phyloP scores from a whole-genome alignment of 2,888 invertebrate species.

The Cantharis rufa region DNA sequence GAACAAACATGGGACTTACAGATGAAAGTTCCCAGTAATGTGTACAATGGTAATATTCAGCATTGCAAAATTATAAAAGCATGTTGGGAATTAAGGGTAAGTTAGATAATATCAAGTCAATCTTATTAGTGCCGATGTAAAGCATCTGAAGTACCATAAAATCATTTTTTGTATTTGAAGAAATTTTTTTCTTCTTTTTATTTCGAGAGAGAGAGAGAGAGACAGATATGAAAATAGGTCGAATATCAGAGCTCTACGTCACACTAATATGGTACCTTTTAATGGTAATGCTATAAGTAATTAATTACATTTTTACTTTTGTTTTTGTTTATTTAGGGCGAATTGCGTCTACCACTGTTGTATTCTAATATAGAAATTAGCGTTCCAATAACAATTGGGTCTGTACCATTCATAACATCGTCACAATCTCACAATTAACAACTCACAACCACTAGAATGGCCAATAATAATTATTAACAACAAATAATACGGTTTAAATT shows the following conservation, averaged over 20 bases:
- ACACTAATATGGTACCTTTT: no score
- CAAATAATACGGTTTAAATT: background rate
- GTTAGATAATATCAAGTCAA: background rate
- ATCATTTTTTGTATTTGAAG: no score
- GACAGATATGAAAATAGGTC: no score
- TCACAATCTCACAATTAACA: background rate
- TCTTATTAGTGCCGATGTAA: no score
- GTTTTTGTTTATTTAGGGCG: no score
- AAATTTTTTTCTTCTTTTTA: no score
- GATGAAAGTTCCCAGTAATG: constrained; percentile 3
- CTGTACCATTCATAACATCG: background rate
- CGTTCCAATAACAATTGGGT: constrained; percentile 8
- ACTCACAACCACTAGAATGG: background rate
- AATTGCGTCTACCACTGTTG: constrained; percentile 7
- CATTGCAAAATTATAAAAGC: constrained; percentile 4
- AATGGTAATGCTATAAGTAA: no score
- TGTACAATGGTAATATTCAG: constrained; percentile 1
- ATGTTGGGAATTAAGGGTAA: constrained; percentile 12
- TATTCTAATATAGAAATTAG: background rate
- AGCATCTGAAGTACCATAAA: no score
- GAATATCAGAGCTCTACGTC: no score
- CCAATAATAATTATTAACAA: background rate
- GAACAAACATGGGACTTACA: constrained; percentile 16
- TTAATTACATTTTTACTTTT: background rate
- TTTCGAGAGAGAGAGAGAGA: no score